Percentiles rank a stretch among this genome's conserved stretches.
Conservation (phyloP, 2,888 invertebrate genomes). For the Lycocerus yunnanus region DNA sequence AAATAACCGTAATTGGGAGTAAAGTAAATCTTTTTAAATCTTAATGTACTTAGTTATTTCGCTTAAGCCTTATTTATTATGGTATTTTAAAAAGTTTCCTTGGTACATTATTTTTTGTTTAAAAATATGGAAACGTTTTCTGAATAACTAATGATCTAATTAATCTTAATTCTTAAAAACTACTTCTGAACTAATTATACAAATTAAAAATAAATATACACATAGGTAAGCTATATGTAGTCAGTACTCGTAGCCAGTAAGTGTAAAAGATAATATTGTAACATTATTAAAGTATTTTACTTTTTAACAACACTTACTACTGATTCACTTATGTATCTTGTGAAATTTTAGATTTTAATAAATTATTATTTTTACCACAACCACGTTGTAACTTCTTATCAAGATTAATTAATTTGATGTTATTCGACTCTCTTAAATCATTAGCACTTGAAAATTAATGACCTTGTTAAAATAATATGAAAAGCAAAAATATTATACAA, state of each 20-base stretch:
- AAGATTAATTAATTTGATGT: conserved; percentile 21
- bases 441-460: conserved; percentile 23
- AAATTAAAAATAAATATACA: neutral
- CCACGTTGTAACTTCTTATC: conserved; percentile 14
- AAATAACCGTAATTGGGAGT: neutral
- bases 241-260: no score
- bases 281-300: no score
- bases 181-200: neutral
- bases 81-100: neutral
- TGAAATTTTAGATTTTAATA: conserved; percentile 23
- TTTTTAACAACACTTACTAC: neutral
- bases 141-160: conserved; percentile 2
- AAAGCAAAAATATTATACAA: neutral
- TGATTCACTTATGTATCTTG: neutral
- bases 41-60: neutral
- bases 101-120: neutral
- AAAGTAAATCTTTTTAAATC: neutral
- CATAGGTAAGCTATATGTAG: neutral
- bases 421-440: conserved; percentile 27
- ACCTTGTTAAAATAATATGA: conserved; percentile 7
- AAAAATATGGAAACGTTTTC: conserved; percentile 8
- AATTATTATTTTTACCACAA: conserved; percentile 23
- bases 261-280: neutral
- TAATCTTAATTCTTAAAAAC: conserved; percentile 1
- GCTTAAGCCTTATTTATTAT: neutral